Base-by-base conservation (phyloP, 2,888 invertebrate genomes). In the Oscheius sp. region DNA sequence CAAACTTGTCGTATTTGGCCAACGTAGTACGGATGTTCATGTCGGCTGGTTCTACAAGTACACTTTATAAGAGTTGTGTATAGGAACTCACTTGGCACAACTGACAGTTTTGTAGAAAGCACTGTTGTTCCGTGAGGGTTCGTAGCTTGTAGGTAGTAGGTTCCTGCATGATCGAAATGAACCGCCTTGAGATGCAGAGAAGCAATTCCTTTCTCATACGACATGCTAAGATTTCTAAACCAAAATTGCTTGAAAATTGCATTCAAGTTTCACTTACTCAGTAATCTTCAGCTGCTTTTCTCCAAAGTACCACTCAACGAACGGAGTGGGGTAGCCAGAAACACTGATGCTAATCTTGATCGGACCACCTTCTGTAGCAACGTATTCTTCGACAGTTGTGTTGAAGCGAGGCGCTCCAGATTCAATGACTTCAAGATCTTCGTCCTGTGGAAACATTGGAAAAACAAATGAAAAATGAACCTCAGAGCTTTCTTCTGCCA, bases 271-370 rank as follows among this genome's bases (percentile, higher is more conserved):
- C 21, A 70, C 78, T 76, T 37, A 82, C 84, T 78, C 73, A 53
- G 75, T 76, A 33, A 84, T 68, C 11, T 73, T 68, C 37, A 83
- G 62, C 65, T 83, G 81, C 33, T 79, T 50, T 21, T 83, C 76
- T 21, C 77, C 79, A 62, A 77, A 79, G 66, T 77, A 79, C 84
- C 84, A 84, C 55, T 81, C 81, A 13, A 84, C 62, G 72, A 82
- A 82, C 11, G 84, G 84, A 13, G 77, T 82, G n/a, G 84, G 83
- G 51, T 80, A 73, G 48, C 80, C 80, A 33, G 78, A 73, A 35
- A 81, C 79, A 21, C 77, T 82, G 1, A 82, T 76, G 62, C 76
- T 79, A 74, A 84, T 83, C 47, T 77, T 76, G 58, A 82, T 76
- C 2, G 79, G 76, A 21, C 79, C 81, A 65, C 79, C 79, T 48